Conservation (phyloP, 2,113 vertebrate species). For the Hydropotes inermis region DNA sequence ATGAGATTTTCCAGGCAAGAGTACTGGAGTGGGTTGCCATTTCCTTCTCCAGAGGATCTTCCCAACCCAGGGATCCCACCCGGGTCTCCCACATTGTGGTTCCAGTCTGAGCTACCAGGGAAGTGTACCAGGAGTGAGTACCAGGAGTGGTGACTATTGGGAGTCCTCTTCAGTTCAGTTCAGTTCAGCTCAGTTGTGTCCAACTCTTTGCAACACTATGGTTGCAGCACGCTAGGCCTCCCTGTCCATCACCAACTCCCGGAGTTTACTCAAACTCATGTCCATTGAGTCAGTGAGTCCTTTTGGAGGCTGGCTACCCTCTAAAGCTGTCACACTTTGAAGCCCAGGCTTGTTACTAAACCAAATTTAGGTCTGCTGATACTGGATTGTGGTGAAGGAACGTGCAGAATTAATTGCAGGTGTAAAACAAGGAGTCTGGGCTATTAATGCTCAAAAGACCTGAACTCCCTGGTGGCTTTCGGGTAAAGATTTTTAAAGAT, state of each 20-base stretch:
- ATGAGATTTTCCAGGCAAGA: background rate
- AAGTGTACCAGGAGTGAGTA: background rate
- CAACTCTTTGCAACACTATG: background rate
- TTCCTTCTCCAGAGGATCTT: background rate
- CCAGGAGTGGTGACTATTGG: background rate
- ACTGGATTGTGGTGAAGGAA: background rate
- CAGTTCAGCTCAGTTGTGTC: background rate
- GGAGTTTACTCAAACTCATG: background rate
- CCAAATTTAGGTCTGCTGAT: background rate
- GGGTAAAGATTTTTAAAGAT: background rate
- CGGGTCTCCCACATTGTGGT: background rate
- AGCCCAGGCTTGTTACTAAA: background rate
- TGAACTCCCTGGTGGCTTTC: background rate
- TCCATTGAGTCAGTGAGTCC: background rate
- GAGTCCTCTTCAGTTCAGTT: background rate
- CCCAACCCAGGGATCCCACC: background rate
- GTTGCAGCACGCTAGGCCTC: background rate
- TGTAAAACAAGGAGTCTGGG: background rate
- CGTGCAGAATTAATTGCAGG: background rate
- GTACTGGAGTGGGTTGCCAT: background rate
- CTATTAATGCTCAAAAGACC: background rate
- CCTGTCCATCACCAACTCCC: background rate
- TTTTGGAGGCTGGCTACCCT: background rate
- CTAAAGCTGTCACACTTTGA: background rate
- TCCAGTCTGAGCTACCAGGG: background rate